Evolutionary conservation across 1,140 invertebrate species (phyloP), one percentile per base, ranked within the genome.

Genomic region (Ostrea denselamellosa): DNA sequence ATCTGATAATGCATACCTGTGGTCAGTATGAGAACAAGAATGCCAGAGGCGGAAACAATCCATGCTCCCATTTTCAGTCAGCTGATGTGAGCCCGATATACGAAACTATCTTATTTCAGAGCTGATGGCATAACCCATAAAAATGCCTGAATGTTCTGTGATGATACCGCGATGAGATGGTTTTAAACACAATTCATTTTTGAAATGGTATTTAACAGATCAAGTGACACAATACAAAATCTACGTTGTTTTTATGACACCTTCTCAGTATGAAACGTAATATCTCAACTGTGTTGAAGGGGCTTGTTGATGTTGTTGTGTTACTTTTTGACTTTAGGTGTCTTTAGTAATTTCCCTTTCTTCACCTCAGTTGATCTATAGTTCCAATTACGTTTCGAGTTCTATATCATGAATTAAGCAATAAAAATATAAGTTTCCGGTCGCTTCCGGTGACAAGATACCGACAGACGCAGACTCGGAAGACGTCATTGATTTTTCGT

Each of bases 401-500:
- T 77, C 68, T 14, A 77, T 14, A 28, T 17, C 28, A 34, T 14
- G 68, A 77, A 28, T 77, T 28, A 77, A 34, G 22, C 68, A 77
- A 77, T 77, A 77, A 77, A 77, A 77, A 34, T 77, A 25, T 28
- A 77, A 77, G 25, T 77, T 77, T 77, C 68, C 68, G 68, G 68
- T 77, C 68, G 68, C 68, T 77, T 77, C 25, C 68, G 68, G 68
- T 77, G 68, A 77, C 68, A 28, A 77, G 68, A 77, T 28, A 77
- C 68, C 68, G 68, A 25, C 65, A 68, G 65, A 68, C 65, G 9
- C 22, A n/a, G 65, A 22, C 22, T 17, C 65, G 65, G 65, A 77
- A 77, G 68, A 77, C 68, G 68, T 77, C 68, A 77, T 77, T 34
- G 68, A 77, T 77, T 77, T 77, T 77, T 22, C 28, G 68, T 77